These are phyloP conservation scores for Caenorhabditis drosophilae DNA, from an alignment of 2,888 invertebrate genomes.

Conservation along the genomic window DNA sequence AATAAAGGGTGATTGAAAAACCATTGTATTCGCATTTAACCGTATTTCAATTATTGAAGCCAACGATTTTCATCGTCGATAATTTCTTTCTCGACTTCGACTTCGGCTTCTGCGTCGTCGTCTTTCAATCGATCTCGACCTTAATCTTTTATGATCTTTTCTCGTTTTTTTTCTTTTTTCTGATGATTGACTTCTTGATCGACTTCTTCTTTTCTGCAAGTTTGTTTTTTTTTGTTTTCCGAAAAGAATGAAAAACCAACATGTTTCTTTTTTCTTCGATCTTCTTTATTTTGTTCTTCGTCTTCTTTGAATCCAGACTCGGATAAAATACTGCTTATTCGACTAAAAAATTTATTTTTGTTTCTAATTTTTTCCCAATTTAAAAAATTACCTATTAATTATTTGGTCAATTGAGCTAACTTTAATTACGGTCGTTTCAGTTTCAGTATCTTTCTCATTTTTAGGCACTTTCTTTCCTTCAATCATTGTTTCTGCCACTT, in stretches of 20 bases:
- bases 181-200: slow-evolving; percentile 14
- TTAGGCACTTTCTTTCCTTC: neutral
- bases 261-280: slow-evolving; percentile 11
- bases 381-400: slow-evolving; percentile 23
- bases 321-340: slow-evolving; percentile 28
- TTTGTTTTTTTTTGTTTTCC: neutral
- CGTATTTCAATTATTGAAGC: too few relatives aligned
- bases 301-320: slow-evolving; percentile 31
- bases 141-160: slow-evolving; percentile 2
- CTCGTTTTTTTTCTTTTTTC: slow-evolving; percentile 14
- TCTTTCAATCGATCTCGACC: slow-evolving; percentile 2
- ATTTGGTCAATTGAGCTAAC: slow-evolving; percentile 35
- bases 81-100: slow-evolving; percentile 18
- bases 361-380: neutral
- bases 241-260: slow-evolving; percentile 2
- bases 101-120: slow-evolving; percentile 6
- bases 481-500: slow-evolving; percentile 3
- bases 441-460: neutral
- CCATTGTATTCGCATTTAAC: too few relatives aligned
- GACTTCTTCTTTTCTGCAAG: slow-evolving; percentile 26
- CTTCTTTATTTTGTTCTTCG: slow-evolving; percentile 11
- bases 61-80: slow-evolving; percentile 8
- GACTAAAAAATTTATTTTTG: neutral
- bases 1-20: too few relatives aligned
- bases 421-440: too few relatives aligned